These are phyloP conservation scores for Tinea pellionella DNA, from an alignment of 2,888 invertebrate species.

Conservation along the genomic window DNA sequence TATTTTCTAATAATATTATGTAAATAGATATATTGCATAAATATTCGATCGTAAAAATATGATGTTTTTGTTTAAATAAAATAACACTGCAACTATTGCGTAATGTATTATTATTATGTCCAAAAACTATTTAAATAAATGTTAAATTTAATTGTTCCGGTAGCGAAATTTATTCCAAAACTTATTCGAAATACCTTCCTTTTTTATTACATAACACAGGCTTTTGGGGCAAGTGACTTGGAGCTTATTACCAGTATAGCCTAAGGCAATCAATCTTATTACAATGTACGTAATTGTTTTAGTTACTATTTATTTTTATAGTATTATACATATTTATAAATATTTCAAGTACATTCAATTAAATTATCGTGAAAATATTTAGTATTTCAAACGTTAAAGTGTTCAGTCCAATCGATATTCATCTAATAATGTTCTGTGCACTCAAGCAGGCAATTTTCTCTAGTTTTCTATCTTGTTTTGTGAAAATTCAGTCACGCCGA, in stretches of 20 bases:
- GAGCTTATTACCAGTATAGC: too few species aligned
- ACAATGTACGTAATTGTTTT: too few species aligned
- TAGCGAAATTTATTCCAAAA: neutral
- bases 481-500: conserved; percentile 53
- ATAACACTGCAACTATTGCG: neutral
- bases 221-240: too few species aligned
- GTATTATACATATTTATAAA: too few species aligned
- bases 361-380: too few species aligned
- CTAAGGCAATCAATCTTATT: too few species aligned
- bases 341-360: too few species aligned
- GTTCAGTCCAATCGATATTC: neutral
- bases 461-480: conserved; percentile 50
- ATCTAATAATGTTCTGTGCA: conserved; percentile 25
- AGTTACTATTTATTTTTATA: too few species aligned
- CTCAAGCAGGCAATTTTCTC: conserved; percentile 58
- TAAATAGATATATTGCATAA: neutral
- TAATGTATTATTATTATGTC: neutral
- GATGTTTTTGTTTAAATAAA: neutral
- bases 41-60: neutral
- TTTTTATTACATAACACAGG: too few species aligned
- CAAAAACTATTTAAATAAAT: neutral
- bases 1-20: neutral
- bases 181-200: too few species aligned
- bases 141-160: neutral
- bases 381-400: too few species aligned